A percentile compares a stretch with the other conserved stretches of the same genome.
phyloP scores from a whole-genome alignment of 2,888 invertebrate species.

The Cerastis rubricosa region DNA sequence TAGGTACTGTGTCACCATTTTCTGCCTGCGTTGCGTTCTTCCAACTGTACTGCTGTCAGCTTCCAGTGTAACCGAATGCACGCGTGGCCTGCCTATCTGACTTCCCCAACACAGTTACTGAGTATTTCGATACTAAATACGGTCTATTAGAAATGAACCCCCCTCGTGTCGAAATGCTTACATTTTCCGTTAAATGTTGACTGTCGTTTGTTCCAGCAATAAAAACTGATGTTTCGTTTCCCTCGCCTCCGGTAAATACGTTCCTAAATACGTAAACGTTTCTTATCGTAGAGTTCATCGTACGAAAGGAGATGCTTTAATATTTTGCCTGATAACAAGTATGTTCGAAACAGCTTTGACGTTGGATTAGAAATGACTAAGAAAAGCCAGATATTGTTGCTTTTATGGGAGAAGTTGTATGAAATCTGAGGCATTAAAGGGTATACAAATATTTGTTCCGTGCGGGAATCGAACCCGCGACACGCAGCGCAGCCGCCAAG shows the following conservation, averaged over 20 bases:
- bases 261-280: constrained; percentile 4
- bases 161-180: neutral
- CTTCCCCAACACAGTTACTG: neutral
- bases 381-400: neutral
- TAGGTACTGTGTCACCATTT: too few species aligned
- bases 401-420: neutral
- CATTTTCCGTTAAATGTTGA: constrained; percentile 7
- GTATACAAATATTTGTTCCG: too few species aligned
- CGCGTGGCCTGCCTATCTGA: neutral
- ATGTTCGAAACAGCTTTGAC: neutral
- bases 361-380: neutral
- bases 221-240: constrained; percentile 20
- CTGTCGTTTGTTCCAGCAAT: constrained; percentile 9
- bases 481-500: too few species aligned
- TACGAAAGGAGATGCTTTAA: neutral
- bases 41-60: neutral
- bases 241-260: neutral
- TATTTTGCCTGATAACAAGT: neutral
- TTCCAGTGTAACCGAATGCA: neutral
- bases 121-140: neutral
- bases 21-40: neutral
- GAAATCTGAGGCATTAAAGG: neutral
- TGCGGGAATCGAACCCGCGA: too few species aligned
- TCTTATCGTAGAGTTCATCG: constrained; percentile 24
- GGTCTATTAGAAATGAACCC: too few species aligned